Conservation (phyloP, 2,797 vertebrate genomes). For the Carcharodon carcharias region DNA sequence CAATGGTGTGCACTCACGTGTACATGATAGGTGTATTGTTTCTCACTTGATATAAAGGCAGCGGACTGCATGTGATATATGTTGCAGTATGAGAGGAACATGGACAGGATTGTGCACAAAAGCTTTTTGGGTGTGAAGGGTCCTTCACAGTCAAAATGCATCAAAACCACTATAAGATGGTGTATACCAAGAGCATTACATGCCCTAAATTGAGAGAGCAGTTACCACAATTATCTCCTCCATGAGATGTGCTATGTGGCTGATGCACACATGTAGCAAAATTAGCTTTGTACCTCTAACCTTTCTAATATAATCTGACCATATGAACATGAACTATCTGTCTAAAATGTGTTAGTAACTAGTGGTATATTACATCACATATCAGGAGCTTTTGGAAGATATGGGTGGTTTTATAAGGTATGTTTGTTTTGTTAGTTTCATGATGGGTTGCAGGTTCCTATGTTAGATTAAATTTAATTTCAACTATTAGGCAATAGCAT, state of each 20-base stretch:
- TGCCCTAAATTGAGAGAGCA: neutral
- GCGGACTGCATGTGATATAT: neutral
- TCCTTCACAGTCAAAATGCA: neutral
- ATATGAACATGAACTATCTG: neutral
- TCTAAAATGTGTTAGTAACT: neutral
- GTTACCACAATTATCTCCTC: neutral
- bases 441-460: neutral
- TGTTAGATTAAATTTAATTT: neutral
- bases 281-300: neutral
- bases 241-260: neutral
- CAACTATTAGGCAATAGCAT: neutral
- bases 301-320: neutral
- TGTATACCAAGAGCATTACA: neutral
- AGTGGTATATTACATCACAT: neutral
- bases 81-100: neutral
- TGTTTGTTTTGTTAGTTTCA: neutral
- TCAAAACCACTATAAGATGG: neutral
- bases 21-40: neutral
- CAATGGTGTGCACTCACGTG: neutral
- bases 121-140: neutral
- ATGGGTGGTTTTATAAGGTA: neutral
- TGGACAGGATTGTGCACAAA: neutral
- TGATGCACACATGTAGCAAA: neutral
- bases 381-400: neutral
- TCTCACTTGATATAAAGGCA: neutral